Evolutionary conservation across 2,888 invertebrate species (phyloP).

Genomic region (Amblyjoppa proteus): DNA sequence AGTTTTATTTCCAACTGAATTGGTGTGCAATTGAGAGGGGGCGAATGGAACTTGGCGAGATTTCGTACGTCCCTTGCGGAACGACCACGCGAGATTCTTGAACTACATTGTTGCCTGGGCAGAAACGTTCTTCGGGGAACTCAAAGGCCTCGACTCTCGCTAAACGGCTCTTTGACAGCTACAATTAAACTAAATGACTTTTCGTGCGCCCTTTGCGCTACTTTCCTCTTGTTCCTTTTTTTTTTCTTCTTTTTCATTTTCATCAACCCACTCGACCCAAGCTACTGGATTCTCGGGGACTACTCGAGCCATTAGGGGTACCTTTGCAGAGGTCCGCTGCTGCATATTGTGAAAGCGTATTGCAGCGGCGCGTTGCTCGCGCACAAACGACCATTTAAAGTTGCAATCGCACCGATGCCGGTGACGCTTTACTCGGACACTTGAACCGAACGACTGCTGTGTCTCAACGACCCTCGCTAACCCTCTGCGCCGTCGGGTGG

Average conservation of each 20-base stretch:
- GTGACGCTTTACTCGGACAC: slow-evolving; percentile 7
- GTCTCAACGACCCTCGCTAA: slow-evolving; percentile 28
- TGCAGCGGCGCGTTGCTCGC: slow-evolving; percentile 21
- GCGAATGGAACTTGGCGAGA: slow-evolving; percentile 14
- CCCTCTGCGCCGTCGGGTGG: neutral
- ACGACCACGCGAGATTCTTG: slow-evolving; percentile 42
- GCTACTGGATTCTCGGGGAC: neutral
- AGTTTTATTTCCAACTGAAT: slow-evolving; percentile 21
- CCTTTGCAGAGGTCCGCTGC: neutral
- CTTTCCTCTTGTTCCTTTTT: neutral
- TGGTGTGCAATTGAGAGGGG: slow-evolving; percentile 12
- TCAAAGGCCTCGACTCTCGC: slow-evolving; percentile 26
- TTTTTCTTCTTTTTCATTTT: neutral
- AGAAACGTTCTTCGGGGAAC: slow-evolving; percentile 6
- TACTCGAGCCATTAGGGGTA: slow-evolving; percentile 10
- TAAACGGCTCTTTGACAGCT: slow-evolving; percentile 44
- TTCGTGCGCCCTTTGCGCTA: neutral
- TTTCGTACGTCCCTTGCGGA: slow-evolving; percentile 11
- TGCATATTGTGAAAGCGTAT: slow-evolving; percentile 2
- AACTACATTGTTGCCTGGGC: neutral
- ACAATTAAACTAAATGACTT: slow-evolving; percentile 41
- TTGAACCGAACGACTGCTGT: neutral
- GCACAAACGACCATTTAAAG: slow-evolving; percentile 30
- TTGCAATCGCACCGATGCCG: slow-evolving; percentile 13
- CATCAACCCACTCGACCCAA: slow-evolving; percentile 9